Evolutionary conservation across 2,888 invertebrate species (phyloP).

Genomic region (Caenorhabditis sp.): DNA sequence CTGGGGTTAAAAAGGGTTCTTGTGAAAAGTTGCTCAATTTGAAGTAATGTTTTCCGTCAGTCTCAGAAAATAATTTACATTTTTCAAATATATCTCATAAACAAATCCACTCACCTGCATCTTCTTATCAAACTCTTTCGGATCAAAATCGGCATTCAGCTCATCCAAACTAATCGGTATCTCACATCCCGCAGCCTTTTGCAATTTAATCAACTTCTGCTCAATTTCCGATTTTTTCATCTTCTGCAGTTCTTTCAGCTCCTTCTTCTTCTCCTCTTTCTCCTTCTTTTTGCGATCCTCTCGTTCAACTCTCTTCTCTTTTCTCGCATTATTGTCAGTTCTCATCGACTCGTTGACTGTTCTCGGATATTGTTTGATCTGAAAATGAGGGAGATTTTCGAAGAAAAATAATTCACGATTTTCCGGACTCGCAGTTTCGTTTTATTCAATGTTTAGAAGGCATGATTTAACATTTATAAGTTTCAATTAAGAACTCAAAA

Average conservation of each 20-base stretch:
- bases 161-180: slow-evolving; percentile 82
- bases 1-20: too few relatives aligned
- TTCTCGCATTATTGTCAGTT: slow-evolving; percentile 70
- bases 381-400: too few relatives aligned
- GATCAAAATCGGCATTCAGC: slow-evolving; percentile 77
- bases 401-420: too few relatives aligned
- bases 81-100: too few relatives aligned
- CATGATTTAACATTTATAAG: too few relatives aligned
- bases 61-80: too few relatives aligned
- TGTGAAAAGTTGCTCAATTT: too few relatives aligned
- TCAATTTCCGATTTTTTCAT: slow-evolving; percentile 86
- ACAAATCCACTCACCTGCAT: slow-evolving; percentile 75
- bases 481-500: too few relatives aligned
- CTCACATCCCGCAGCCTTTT: slow-evolving; percentile 83
- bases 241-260: slow-evolving; percentile 80
- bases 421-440: too few relatives aligned
- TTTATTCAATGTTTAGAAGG: too few relatives aligned
- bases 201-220: slow-evolving; percentile 85
- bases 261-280: slow-evolving; percentile 83
- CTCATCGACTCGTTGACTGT: slow-evolving; percentile 85
- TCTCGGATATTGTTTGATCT: slow-evolving; percentile 90
- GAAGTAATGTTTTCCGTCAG: too few relatives aligned
- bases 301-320: slow-evolving; percentile 79
- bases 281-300: slow-evolving; percentile 74
- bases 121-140: slow-evolving; percentile 64